Evolutionary conservation across 2,888 invertebrate species (phyloP).

Genomic region (Cremastinae sp.): DNA sequence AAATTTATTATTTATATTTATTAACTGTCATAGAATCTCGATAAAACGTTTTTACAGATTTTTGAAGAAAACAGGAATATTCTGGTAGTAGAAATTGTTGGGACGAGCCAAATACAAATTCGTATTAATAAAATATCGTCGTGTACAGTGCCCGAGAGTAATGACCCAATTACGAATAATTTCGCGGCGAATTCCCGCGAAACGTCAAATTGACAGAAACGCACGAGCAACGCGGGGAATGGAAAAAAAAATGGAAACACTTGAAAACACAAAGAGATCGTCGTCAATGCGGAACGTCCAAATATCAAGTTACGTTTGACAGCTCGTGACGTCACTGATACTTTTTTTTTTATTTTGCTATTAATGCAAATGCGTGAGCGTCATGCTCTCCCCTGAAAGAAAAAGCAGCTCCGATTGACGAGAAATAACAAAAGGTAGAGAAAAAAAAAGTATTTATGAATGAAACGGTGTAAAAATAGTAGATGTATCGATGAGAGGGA

Average conservation of each 20-base stretch:
- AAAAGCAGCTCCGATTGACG: neutral
- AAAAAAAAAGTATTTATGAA: neutral
- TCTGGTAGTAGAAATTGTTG: neutral
- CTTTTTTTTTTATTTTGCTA: slow-evolving; percentile 7
- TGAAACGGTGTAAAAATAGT: neutral
- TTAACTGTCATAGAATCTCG: no score
- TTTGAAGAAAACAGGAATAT: no score
- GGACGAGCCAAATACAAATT: neutral
- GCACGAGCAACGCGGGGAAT: neutral
- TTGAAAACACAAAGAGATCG: neutral
- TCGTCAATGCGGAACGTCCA: slow-evolving; percentile 24
- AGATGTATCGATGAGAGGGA: neutral
- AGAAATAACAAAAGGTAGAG: slow-evolving; percentile 3
- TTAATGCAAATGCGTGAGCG: slow-evolving; percentile 14
- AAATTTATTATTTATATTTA: no score
- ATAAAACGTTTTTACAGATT: no score
- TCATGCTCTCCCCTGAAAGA: no score
- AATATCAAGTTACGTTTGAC: slow-evolving; percentile 56
- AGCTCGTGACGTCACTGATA: slow-evolving; percentile 60
- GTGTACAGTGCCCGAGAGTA: neutral
- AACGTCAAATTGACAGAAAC: slow-evolving; percentile 2
- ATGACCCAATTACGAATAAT: slow-evolving; percentile 32
- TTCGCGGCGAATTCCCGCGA: slow-evolving; percentile 13
- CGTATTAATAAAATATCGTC: neutral
- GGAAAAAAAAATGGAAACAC: neutral